Conservation (phyloP, 2,797 vertebrate species). For the Myioborus melanocephalus region DNA sequence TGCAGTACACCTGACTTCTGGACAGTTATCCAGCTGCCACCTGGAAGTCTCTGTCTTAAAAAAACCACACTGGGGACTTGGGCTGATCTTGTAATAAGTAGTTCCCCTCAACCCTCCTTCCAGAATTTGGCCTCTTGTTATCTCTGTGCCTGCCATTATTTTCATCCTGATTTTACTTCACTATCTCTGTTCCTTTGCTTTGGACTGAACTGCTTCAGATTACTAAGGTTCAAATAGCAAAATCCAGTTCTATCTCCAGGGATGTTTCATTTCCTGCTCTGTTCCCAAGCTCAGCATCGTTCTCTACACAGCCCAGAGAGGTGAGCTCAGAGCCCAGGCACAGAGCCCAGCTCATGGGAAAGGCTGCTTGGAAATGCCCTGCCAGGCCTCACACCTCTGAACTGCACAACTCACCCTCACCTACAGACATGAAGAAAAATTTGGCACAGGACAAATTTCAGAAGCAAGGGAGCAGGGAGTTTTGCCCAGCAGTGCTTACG, state of each 20-base stretch:
- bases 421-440: background rate
- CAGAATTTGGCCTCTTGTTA: background rate
- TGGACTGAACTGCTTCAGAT: background rate
- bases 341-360: background rate
- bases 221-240: background rate
- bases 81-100: background rate
- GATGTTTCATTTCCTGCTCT: background rate
- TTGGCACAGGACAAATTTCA: background rate
- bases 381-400: background rate
- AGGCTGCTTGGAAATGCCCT: background rate
- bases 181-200: background rate
- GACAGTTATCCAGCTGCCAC: background rate
- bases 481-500: constrained; percentile 48
- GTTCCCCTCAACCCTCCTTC: background rate
- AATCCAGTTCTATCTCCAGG: background rate
- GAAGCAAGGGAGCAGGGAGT: background rate
- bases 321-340: background rate
- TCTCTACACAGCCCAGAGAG: background rate
- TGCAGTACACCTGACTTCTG: background rate
- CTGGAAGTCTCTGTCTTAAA: background rate
- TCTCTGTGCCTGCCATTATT: background rate
- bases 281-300: background rate
- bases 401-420: background rate
- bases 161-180: background rate
- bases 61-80: background rate